These are phyloP conservation scores for Pseudopodoces humilis DNA, from an alignment of 2,113 vertebrate species.

Conservation along the genomic window DNA sequence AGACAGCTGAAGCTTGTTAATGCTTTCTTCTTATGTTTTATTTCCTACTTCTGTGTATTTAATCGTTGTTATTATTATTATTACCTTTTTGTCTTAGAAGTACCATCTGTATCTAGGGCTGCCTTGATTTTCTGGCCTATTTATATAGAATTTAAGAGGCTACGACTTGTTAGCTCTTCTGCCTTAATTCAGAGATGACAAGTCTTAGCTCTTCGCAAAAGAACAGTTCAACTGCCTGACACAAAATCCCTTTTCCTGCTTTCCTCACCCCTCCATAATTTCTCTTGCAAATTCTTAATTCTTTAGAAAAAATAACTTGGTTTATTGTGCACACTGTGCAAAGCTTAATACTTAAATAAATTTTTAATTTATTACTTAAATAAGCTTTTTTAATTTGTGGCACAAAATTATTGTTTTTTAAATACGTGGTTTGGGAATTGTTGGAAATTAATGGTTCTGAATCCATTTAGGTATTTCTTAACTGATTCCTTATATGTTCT, in stretches of 20 bases:
- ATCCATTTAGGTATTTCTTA: background rate
- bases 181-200: background rate
- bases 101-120: background rate
- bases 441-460: background rate
- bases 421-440: background rate
- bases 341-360: background rate
- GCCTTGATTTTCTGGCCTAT: background rate
- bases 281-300: background rate
- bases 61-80: background rate
- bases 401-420: background rate
- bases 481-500: background rate
- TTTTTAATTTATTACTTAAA: background rate
- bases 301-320: background rate
- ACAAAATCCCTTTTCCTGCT: background rate
- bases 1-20: background rate
- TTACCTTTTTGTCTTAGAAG: background rate
- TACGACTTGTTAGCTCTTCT: background rate
- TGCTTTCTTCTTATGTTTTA: background rate
- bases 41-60: background rate
- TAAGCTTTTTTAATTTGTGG: background rate
- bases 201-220: background rate
- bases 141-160: background rate
- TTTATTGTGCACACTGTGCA: background rate
- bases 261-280: background rate
- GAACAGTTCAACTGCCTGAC: background rate